These are phyloP conservation scores for Semaprochilodus insignis DNA, from an alignment of 2,797 vertebrate species.

Conservation along the genomic window DNA sequence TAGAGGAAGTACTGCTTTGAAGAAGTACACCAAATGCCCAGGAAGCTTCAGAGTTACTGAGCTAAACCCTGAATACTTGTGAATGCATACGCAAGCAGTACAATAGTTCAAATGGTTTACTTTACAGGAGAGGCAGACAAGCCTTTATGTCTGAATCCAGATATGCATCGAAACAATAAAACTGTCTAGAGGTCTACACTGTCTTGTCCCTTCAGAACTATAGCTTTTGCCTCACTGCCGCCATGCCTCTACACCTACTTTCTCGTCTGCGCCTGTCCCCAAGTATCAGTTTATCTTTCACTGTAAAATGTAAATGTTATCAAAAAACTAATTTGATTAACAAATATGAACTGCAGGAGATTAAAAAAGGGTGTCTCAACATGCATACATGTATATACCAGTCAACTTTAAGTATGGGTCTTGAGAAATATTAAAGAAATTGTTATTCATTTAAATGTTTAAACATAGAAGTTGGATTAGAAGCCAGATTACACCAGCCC, in stretches of 20 bases:
- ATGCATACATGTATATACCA: constrained; percentile 9
- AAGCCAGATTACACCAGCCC: not conserved
- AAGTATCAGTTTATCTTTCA: not conserved
- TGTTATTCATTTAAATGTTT: not conserved
- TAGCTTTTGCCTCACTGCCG: not conserved
- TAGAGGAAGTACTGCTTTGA: too few relatives aligned
- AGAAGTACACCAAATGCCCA: not conserved
- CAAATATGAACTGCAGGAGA: not conserved
- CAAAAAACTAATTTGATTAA: not conserved
- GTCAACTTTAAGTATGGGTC: not conserved
- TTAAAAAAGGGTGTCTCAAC: not conserved
- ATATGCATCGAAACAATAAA: constrained; percentile 8
- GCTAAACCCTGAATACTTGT: not conserved
- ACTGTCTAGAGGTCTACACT: constrained; percentile 2
- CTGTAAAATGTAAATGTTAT: not conserved
- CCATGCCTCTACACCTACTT: not conserved
- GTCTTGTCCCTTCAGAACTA: not conserved
- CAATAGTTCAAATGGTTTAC: not conserved
- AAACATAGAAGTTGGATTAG: not conserved
- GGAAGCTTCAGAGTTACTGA: not conserved
- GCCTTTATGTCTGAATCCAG: not conserved
- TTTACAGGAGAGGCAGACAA: constrained; percentile 1
- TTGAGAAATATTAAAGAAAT: not conserved
- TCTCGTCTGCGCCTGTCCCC: not conserved
- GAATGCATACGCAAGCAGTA: not conserved